Evolutionary conservation across 2,797 vertebrate genomes (phyloP), one percentile per base, ranked within the genome.

Genomic region (Sebastes vulpes): DNA sequence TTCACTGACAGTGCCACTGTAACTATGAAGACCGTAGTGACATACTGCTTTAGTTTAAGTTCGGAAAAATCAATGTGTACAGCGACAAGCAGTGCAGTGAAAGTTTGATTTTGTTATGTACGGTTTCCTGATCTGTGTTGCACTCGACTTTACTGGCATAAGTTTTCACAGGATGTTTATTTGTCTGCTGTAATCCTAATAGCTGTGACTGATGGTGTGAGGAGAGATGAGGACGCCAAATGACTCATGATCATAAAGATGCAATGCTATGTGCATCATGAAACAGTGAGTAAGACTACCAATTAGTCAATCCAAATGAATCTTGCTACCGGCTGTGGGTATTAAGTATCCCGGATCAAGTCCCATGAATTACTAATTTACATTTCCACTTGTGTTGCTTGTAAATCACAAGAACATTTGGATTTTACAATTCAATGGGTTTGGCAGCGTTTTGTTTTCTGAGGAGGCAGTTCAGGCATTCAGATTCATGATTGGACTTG

Each of bases 261-360:
- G 66, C 78, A 84, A 72, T 32, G 60, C 52, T 65, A 48, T 68
- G 81, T 90, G 87, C 82, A 81, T 86, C 82, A 75, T 77, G 72
- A 77, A 90, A 79, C 82, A 83, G 77, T 89, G 91, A 92, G 72
- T 90, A 89, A 89, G 82, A 76, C 59, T 29, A 82, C 60, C 77
- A 87, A 90, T 92, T 89, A 90, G 78, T 92, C 86, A 83, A 64
- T 83, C 87, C 80, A 70, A 79, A 90, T 80, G 60, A 87, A 80
- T 91, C 68, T 82, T 48, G 60, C 85, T 76, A 58, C 67, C 60
- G 84, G 74, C 84, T 72, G 69, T 54, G 79, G 14, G 54, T 85
- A 85, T 81, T 61, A 85, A 88, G 72, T 64, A 77, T 80, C 76
- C 65, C 59, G 72, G 42, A 82, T 87, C 42, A 74, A 87, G 63